Percentiles rank a stretch among this genome's conserved stretches.
Conservation (phyloP, 2,113 vertebrate genomes). For the Oncorhynchus gorbuscha region DNA sequence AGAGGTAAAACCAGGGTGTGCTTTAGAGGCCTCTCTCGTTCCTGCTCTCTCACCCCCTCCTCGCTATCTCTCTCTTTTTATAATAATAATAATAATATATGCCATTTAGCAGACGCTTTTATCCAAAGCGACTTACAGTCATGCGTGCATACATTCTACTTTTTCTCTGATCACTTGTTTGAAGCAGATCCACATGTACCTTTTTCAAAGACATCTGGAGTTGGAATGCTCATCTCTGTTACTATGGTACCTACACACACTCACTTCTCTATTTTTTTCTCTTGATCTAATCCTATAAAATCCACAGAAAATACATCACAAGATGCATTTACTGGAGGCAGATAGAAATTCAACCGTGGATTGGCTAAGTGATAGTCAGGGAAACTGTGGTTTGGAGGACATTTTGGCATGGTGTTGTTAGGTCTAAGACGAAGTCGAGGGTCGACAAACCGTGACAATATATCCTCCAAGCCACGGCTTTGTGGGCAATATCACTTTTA, state of each 20-base stretch:
- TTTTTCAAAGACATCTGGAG: constrained; percentile 70
- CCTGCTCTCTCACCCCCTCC: not conserved
- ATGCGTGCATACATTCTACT: too few species aligned
- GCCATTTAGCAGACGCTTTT: too few species aligned
- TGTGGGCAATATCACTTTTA: too few species aligned
- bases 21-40: constrained; percentile 50
- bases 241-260: constrained; percentile 56
- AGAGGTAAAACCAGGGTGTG: constrained; percentile 49
- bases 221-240: constrained; percentile 58
- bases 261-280: constrained; percentile 22
- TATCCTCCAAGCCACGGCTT: too few species aligned
- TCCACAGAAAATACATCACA: not conserved
- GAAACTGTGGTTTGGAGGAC: too few species aligned
- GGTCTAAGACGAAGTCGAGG: too few species aligned
- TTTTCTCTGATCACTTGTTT: constrained; percentile 56
- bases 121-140: too few species aligned
- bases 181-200: constrained; percentile 59
- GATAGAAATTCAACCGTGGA: not conserved
- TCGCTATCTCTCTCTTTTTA: not conserved
- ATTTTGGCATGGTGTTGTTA: too few species aligned
- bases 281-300: not conserved
- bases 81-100: too few species aligned
- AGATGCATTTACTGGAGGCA: not conserved
- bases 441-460: too few species aligned
- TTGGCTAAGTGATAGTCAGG: too few species aligned